Base-by-base conservation (phyloP, 2,888 invertebrate genomes). In the Steinernema scapterisci region DNA sequence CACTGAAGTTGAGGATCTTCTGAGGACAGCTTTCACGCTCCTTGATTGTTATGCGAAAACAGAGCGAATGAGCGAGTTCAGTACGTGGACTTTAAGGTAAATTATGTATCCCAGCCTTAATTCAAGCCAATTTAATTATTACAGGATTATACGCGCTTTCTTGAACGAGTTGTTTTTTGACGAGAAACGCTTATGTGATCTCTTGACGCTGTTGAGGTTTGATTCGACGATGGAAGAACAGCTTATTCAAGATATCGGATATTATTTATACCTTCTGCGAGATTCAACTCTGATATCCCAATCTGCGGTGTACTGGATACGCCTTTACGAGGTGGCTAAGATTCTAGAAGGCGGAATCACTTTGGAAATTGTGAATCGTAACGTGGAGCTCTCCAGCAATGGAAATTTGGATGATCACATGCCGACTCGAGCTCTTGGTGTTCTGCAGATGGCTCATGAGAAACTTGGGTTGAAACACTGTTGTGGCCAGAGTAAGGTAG, bases 331-430 rank as follows among this genome's bases (percentile, higher is more conserved):
- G 16, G 38, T 38, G 27, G 6, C 63, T 6, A 63, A 63, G 63
- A 16, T 13, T 7, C 63, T 21, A 7, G 63, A 63, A 63, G 63
- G 63, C 9, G 63, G 63, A 27, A 63, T 63, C 63, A 63, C 31
- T 31, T 6, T 25, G 31, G 63, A 63, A 1, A 31, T 63, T 16
- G 63, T 63, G 1, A 31, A 63, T 25, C 16, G 31, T 7, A 38
- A 38, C 38, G 38, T 38, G 38, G 38, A 38, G 9, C 38, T 3
- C 9, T 6, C 38, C 9, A 9, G 5, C 38, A 9, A 38, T 38
- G 38, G 38, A 3, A 9, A 38, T 38, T 38, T 38, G 5, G 38
- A 38, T 3, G 38, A 38, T 38, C 31, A 63, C 38, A 63, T 63
- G 63, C 63, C 63, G 9, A 63, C 63, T 3, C 21, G 63, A 7